Evolutionary conservation across 1,140 invertebrate species (phyloP).

Genomic region (Diorhabda sublineata): DNA sequence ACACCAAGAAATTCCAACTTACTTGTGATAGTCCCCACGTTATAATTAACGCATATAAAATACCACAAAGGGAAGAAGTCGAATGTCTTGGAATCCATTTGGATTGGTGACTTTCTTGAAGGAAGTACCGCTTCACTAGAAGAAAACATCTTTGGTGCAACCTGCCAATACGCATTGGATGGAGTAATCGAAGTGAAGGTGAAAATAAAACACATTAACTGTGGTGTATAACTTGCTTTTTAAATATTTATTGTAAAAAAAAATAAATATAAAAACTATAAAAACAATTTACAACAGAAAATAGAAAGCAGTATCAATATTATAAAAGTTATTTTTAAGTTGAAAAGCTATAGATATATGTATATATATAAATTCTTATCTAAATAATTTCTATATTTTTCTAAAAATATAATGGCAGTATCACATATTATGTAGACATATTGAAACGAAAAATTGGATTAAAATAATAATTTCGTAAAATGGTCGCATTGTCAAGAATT

Average conservation of each 20-base stretch:
- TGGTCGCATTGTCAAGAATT: background rate
- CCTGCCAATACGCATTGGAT: too few species aligned
- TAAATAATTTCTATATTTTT: background rate
- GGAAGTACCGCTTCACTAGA: too few species aligned
- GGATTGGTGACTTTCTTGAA: too few species aligned
- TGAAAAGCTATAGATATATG: background rate
- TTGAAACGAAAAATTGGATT: background rate
- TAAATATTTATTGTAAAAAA: conserved; percentile 10
- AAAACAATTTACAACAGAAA: conserved; percentile 15
- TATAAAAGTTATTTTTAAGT: background rate
- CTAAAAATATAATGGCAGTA: conserved; percentile 3
- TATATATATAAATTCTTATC: background rate
- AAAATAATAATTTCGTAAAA: background rate
- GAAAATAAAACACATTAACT: background rate
- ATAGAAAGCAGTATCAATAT: background rate
- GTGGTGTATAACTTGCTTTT: conserved; percentile 5
- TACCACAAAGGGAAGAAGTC: too few species aligned
- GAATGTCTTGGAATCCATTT: too few species aligned
- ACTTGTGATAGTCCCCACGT: too few species aligned
- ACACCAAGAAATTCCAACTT: too few species aligned
- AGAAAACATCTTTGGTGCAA: too few species aligned
- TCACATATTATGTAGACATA: background rate
- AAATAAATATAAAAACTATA: conserved; percentile 13
- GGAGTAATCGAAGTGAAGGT: background rate
- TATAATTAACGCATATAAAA: too few species aligned